These are phyloP conservation scores for Cottoperca gobio DNA, from an alignment of 2,797 vertebrate genomes.

Conservation along the genomic window DNA sequence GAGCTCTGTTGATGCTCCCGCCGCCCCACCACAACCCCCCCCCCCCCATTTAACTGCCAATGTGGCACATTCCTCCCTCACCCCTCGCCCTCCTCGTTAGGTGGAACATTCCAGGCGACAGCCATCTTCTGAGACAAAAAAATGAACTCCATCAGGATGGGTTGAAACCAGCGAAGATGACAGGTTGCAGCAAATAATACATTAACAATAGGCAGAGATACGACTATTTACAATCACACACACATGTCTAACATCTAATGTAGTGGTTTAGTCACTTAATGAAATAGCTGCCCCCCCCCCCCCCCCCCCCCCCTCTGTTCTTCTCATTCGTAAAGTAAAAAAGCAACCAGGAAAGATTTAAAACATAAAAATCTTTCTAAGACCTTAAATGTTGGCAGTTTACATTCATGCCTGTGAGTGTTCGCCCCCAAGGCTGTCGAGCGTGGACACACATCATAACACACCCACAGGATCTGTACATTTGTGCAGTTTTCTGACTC, in stretches of 20 bases:
- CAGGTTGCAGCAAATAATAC: conserved; percentile 72
- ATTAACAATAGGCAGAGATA: conserved; percentile 64
- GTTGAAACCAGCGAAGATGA: conserved; percentile 67
- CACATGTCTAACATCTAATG: conserved; percentile 60
- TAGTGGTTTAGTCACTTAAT: conserved; percentile 58
- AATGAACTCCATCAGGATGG: conserved; percentile 65
- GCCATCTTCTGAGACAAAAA: conserved; percentile 79
- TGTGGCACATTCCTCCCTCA: conserved; percentile 76
- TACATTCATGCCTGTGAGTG: conserved; percentile 79
- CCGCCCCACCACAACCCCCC: conserved; percentile 10
- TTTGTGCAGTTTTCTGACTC: conserved; percentile 73
- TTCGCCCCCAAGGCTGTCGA: conserved; percentile 47
- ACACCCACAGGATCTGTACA: conserved; percentile 66
- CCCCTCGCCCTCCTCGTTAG: conserved; percentile 66
- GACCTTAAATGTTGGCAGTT: conserved; percentile 68
- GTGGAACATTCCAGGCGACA: conserved; percentile 79
- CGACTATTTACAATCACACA: conserved; percentile 78
- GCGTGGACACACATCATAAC: conserved; percentile 60
- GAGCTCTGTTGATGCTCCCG: conserved; percentile 51
- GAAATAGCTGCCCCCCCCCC: conserved; percentile 35
- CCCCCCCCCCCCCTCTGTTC: conserved; percentile 6
- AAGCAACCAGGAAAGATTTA: conserved; percentile 51
- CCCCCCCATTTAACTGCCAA: conserved; percentile 61
- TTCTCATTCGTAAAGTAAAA: conserved; percentile 49
- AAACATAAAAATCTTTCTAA: conserved; percentile 52